Evolutionary conservation across 2,888 invertebrate genomes (phyloP), one percentile per base, ranked within the genome.

Genomic region (Phymatocera aterrima): DNA sequence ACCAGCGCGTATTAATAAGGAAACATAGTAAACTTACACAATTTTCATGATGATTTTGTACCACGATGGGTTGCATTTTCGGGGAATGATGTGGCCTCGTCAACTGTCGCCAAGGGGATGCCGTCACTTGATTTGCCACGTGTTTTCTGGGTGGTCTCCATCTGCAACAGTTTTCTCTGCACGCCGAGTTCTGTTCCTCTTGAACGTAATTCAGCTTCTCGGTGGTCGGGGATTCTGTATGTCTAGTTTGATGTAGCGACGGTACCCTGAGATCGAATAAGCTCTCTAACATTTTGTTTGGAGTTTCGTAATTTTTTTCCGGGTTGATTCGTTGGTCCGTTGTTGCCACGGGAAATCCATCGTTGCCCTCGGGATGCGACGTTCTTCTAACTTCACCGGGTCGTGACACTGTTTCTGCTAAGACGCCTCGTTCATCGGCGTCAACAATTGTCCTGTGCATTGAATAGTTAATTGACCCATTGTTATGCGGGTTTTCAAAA

Each of bases 51-150:
- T 75, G 75, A 60, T 60, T 43, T 37, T 37, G 81, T 28, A 79
- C 57, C 37, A 79, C 51, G 43, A 82, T 84, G 12, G 86, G 83
- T 75, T 84, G 85, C 4, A 80, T 78, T 80, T 85, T 87, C n/a
- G 90, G 89, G n/a, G 86, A 87, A 82, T 89, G 88, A 82, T 89
- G 87, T n/a, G 88, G 89, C 79, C 85, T 83, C 31, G 83, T 80
- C 31, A 87, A 84, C 80, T 90, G 89, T 46, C 84, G 83, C 89
- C 89, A 90, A 15, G 89, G 89, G 21, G 90, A 90, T n/a, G 90
- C 90, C 1, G 86, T 87, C 15, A 88, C 89, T 24, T 88, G 85
- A 81, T 90, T 90, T 12, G 89, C 88, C 60, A 90, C 90, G 64
- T 87, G 86, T 65, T 86, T 84, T 60, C 82, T 86, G 24, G 84